Evolutionary conservation across 2,888 invertebrate genomes (phyloP).

Genomic region (Spicauda simplicius): DNA sequence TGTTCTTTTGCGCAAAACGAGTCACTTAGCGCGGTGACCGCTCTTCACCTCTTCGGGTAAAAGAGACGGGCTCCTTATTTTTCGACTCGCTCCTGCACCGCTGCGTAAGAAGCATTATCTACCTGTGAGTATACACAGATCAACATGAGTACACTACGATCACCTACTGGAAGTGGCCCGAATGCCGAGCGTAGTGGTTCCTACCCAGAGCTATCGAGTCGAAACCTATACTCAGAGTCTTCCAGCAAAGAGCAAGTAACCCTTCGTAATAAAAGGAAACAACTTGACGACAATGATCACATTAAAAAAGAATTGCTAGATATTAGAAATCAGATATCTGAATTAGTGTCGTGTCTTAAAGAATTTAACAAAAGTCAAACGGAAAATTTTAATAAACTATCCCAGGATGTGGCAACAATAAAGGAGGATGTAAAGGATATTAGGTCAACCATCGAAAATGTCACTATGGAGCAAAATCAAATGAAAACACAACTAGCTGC

Average conservation of each 20-base stretch:
- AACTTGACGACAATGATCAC: background rate
- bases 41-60: slow-evolving; percentile 1
- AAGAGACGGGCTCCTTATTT: background rate
- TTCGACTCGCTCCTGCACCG: slow-evolving; percentile 1
- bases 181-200: background rate
- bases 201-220: background rate
- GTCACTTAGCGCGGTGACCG: no score
- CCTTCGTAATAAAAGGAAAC: background rate
- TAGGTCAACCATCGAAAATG: background rate
- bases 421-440: background rate
- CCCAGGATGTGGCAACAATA: background rate
- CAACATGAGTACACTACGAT: background rate
- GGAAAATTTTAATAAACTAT: background rate
- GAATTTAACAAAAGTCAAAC: background rate
- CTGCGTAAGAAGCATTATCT: background rate
- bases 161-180: background rate
- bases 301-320: background rate
- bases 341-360: background rate
- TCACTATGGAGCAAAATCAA: background rate
- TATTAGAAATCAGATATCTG: background rate
- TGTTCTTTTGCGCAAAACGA: no score
- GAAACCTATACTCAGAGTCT: background rate
- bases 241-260: background rate
- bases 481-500: no score
- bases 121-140: background rate